Percentiles rank a stretch among this genome's conserved stretches.
phyloP scores from a whole-genome alignment of 2,888 invertebrate genomes.

The Rhamnusium bicolor region DNA sequence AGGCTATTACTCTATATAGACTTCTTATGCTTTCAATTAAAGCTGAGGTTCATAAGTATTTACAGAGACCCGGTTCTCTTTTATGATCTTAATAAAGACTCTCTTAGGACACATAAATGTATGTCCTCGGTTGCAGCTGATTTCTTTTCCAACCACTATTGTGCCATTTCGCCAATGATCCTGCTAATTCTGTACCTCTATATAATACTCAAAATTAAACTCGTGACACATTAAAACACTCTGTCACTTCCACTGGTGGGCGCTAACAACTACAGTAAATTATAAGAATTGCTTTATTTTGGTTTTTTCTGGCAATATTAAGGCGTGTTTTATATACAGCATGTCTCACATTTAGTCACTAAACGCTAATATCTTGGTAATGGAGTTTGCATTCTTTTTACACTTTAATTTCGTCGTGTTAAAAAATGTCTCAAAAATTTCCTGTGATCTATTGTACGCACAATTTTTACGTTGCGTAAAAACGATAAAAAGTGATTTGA shows the following conservation, averaged over 20 bases:
- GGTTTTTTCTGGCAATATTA: neutral
- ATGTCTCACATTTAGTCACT: too few species aligned
- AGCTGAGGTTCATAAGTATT: neutral
- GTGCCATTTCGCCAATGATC: neutral
- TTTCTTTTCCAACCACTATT: neutral
- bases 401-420: too few species aligned
- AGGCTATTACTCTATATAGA: neutral
- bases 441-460: too few species aligned
- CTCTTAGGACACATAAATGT: slow-evolving; percentile 11
- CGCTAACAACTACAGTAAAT: neutral
- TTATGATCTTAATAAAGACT: neutral
- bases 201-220: slow-evolving; percentile 11
- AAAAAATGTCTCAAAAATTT: too few species aligned
- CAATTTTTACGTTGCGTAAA: too few species aligned
- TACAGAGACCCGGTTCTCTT: neutral
- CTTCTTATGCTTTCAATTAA: neutral
- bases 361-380: too few species aligned
- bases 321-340: too few species aligned
- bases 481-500: too few species aligned
- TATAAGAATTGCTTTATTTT: neutral
- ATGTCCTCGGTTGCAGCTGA: neutral
- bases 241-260: slow-evolving; percentile 13
- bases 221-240: neutral
- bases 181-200: neutral
- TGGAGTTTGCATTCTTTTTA: too few species aligned